Conservation (phyloP, 2,113 vertebrate species). For the Gambusia affinis region DNA sequence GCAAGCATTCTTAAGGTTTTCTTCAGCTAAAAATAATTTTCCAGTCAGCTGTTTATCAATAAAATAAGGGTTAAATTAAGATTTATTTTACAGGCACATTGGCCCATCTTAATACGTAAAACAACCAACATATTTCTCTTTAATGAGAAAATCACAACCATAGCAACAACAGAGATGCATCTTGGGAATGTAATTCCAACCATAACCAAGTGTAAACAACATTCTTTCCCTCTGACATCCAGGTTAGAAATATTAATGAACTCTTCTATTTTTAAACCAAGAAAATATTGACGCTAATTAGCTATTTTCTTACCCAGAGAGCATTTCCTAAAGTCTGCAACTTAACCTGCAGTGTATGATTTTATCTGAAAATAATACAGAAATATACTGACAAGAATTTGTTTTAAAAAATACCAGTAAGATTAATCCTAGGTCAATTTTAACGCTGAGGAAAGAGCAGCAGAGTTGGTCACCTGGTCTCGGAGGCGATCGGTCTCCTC, state of each 20-base stretch:
- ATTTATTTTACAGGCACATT: neutral
- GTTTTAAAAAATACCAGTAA: too few relatives aligned
- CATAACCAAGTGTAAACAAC: neutral
- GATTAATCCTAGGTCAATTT: too few relatives aligned
- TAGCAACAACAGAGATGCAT: neutral
- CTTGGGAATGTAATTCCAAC: neutral
- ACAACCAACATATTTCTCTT: neutral
- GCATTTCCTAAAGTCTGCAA: neutral
- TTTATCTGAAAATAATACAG: neutral
- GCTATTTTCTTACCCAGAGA: neutral
- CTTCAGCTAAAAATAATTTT: neutral
- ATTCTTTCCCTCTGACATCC: neutral
- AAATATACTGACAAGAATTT: neutral
- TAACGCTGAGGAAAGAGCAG: neutral
- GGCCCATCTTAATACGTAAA: neutral
- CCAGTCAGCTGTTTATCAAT: neutral
- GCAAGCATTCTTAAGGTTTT: neutral
- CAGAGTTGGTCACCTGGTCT: conserved; percentile 81
- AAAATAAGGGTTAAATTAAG: neutral
- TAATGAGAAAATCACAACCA: neutral
- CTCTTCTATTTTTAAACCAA: neutral
- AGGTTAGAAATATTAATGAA: neutral
- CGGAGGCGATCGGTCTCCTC: conserved; percentile 89
- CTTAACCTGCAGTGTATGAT: neutral
- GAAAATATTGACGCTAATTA: too few relatives aligned